phyloP scores from a whole-genome alignment of 2,113 vertebrate genomes.

The Thunnus thynnus region DNA sequence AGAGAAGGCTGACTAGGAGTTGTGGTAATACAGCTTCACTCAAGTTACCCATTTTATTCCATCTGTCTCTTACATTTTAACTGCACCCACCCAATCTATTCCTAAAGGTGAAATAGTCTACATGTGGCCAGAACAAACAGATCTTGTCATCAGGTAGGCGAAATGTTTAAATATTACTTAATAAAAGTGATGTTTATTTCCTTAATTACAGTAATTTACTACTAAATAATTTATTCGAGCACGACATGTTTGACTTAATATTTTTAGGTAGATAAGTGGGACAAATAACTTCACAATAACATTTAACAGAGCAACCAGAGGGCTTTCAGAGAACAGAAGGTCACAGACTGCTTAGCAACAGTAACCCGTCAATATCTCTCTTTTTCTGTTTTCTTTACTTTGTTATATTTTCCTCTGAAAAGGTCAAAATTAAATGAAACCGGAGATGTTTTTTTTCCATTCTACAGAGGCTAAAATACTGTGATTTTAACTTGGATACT shows the following conservation, averaged over 20 bases:
- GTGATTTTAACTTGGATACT: not conserved
- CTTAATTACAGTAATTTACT: no score
- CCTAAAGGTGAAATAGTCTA: not conserved
- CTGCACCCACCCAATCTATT: not conserved
- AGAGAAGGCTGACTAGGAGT: not conserved
- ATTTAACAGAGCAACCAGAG: slow-evolving; percentile 10
- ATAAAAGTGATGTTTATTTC: not conserved
- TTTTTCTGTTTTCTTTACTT: not conserved
- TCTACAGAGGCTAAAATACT: not conserved
- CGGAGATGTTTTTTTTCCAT: not conserved
- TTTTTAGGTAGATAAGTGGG: not conserved
- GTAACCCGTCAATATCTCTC: not conserved
- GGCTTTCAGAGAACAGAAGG: slow-evolving; percentile 9
- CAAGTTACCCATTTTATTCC: no score
- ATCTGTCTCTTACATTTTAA: not conserved
- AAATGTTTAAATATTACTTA: not conserved
- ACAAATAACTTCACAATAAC: slow-evolving; percentile 1
- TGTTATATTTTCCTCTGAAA: slow-evolving; percentile 3
- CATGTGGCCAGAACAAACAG: not conserved
- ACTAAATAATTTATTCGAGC: not conserved
- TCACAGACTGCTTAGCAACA: not conserved
- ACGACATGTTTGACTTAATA: no score
- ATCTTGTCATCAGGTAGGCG: not conserved
- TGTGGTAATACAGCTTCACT: not conserved
- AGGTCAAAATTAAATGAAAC: slow-evolving; percentile 39